Evolutionary conservation across 2,797 vertebrate genomes (phyloP), one percentile per base, ranked within the genome.

Genomic region (Clarias pachynema): DNA sequence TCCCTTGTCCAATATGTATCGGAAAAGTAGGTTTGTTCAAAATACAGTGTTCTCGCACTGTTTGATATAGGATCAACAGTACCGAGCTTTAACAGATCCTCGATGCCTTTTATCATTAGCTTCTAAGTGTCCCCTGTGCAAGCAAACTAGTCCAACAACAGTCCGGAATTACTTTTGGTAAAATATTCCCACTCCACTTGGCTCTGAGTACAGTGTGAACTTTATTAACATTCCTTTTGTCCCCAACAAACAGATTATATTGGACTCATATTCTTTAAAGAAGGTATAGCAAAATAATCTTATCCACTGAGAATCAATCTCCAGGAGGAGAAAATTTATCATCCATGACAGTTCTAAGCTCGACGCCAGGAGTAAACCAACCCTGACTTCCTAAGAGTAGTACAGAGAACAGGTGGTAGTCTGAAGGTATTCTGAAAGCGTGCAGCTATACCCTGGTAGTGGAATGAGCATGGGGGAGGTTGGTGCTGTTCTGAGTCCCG

Each of bases 381-480:
- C 78, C 78, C 73, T 37, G n/a, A 69, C 20, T 68, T 81, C 81
- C 44, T 37, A 56, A 56, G 12, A 44, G 59, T 34, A 85, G 65
- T 83, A 60, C 75, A 24, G 63, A 81, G 69, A 88, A 53, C 49
- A 22, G 60, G 59, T 79, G 62, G 78, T 75, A 83, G 83, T 84
- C 86, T 83, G 56, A 80, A 29, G 70, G 72, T 81, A 77, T 66
- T 65, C 70, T 34, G 10, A 65, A 18, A 8, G 79, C 63, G 5
- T 10, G 69, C 88, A 97, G 96, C 97, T 99, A 99, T 98, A 99
- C 97, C 82, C 98, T 91, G 12, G 98, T 99, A 86, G 97, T 99
- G 0, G 98, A 99, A 92, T 99, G 97, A 86, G 97, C 97, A 56
- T 98, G 97, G 82, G 97, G 98, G 60, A 98, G 85, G 92, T 97